These are phyloP conservation scores for Tragelaphus imberbis DNA, from an alignment of 2,113 vertebrate genomes.

Conservation along the genomic window DNA sequence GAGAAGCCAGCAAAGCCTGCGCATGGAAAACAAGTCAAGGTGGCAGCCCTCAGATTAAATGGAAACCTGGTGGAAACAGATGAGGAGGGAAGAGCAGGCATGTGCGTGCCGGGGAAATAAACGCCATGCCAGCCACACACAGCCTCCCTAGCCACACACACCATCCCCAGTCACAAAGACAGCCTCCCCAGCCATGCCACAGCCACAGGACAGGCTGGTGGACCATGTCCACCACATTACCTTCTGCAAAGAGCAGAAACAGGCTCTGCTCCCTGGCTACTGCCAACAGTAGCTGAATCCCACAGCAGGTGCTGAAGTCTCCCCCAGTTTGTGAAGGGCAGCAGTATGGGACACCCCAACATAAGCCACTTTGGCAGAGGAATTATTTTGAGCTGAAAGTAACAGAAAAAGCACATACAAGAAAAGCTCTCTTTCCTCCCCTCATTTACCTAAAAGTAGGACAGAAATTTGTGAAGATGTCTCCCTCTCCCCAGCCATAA, in stretches of 20 bases:
- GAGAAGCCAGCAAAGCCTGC: not conserved
- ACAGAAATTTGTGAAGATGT: not conserved
- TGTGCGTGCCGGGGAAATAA: not conserved
- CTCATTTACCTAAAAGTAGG: not conserved
- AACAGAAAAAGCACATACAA: not conserved
- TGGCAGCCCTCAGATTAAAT: not conserved
- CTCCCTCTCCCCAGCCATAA: not conserved
- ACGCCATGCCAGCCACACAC: rapidly evolving
- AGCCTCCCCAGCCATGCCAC: not conserved
- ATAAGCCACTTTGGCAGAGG: not conserved
- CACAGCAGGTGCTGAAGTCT: rapidly evolving
- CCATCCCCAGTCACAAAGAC: no score
- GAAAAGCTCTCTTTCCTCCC: not conserved
- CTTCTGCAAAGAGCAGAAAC: not conserved
- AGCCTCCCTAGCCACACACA: not conserved
- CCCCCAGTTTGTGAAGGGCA: not conserved
- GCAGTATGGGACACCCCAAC: not conserved
- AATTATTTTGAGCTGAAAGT: not conserved
- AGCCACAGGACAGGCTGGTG: not conserved
- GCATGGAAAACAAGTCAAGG: not conserved
- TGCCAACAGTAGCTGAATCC: not conserved
- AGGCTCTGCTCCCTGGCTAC: not conserved
- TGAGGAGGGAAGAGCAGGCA: not conserved
- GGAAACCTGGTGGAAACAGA: not conserved
- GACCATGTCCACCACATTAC: rapidly evolving